Evolutionary conservation across 2,888 invertebrate species (phyloP).

Genomic region (Nysson spinosus): DNA sequence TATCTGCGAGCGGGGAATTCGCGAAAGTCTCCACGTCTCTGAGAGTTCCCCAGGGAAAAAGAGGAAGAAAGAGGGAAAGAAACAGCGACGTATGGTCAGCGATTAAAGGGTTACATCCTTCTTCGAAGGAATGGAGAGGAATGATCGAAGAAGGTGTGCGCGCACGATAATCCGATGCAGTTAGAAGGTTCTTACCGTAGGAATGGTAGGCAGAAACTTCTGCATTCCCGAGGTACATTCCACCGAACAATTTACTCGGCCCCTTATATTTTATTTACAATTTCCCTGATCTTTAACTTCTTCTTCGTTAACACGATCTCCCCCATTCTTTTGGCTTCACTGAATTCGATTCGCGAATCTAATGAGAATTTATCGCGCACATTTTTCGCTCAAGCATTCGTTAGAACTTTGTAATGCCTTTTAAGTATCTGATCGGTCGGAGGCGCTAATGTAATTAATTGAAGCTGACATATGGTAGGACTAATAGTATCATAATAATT

Average conservation of each 20-base stretch:
- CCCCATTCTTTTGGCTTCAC: constrained; percentile 20
- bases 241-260: constrained; percentile 43
- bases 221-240: constrained; percentile 40
- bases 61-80: too few species aligned
- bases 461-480: too few species aligned
- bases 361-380: constrained; percentile 42
- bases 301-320: constrained; percentile 47
- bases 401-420: too few species aligned
- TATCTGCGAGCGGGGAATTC: constrained; percentile 23
- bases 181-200: constrained; percentile 25
- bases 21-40: constrained; percentile 31
- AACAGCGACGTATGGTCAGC: constrained; percentile 39
- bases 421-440: too few species aligned
- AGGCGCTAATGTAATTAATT: too few species aligned
- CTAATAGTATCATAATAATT: too few species aligned
- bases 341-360: constrained; percentile 23
- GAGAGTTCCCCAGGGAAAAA: not conserved
- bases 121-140: constrained; percentile 40
- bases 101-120: constrained; percentile 46
- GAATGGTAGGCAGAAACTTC: constrained; percentile 22
- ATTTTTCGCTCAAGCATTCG: constrained; percentile 16
- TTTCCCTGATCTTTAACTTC: constrained; percentile 35
- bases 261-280: constrained; percentile 43
- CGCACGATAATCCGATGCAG: constrained; percentile 25
- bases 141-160: constrained; percentile 33